These are phyloP conservation scores for Leptonema lineaticorne DNA, from an alignment of 1,140 invertebrate species.

Conservation along the genomic window DNA sequence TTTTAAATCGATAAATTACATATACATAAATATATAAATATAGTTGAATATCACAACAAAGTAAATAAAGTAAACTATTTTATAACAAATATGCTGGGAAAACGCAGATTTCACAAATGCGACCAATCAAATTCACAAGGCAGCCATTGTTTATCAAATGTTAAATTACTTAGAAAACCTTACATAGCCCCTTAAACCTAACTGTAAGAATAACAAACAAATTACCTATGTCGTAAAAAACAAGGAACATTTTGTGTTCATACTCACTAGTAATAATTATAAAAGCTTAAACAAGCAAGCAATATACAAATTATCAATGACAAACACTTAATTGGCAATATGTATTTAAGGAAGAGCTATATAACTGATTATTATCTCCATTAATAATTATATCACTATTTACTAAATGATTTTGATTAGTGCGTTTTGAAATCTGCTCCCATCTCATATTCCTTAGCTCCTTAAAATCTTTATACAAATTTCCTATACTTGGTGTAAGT, in stretches of 20 bases:
- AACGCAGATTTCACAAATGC: conserved; percentile 10
- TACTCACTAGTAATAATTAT: conserved; percentile 38
- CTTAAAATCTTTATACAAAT: conserved; percentile 41
- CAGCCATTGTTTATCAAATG: conserved; percentile 35
- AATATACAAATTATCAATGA: conserved; percentile 41
- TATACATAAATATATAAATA: conserved; percentile 34
- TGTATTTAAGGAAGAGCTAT: conserved; percentile 40
- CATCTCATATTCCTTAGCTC: conserved; percentile 32
- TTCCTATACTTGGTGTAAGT: conserved; percentile 37
- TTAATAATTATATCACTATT: conserved; percentile 38
- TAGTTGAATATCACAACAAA: conserved; percentile 42
- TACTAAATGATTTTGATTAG: conserved; percentile 33
- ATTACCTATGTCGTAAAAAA: conserved; percentile 36
- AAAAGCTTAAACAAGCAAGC: conserved; percentile 40
- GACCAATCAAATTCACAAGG: conserved; percentile 32
- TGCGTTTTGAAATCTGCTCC: conserved; percentile 16
- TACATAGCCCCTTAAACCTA: conserved; percentile 41
- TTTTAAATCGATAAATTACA: conserved; percentile 38
- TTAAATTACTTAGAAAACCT: conserved; percentile 39
- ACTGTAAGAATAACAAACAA: conserved; percentile 40
- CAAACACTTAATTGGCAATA: conserved; percentile 42
- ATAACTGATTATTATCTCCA: conserved; percentile 36
- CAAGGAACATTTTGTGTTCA: conserved; percentile 36
- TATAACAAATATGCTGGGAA: conserved; percentile 32
- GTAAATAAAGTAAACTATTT: conserved; percentile 43